Conservation (phyloP, 1,140 invertebrate genomes). For the Eurosta solidaginis region DNA sequence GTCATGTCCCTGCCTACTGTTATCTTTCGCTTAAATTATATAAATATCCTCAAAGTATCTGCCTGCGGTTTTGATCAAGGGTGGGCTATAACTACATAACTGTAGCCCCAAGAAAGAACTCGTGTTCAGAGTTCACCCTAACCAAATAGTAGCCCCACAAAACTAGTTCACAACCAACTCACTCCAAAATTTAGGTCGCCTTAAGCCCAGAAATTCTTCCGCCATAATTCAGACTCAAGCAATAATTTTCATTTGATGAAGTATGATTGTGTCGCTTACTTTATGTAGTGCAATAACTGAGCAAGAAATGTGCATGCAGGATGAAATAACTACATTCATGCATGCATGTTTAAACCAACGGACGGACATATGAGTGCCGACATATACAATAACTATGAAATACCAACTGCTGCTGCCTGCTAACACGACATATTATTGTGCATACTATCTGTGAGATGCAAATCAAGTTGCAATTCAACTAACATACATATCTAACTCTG, state of each 20-base stretch:
- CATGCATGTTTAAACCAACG: neutral
- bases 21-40: too few relatives aligned
- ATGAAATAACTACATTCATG: neutral
- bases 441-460: constrained; percentile 4
- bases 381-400: neutral
- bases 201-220: neutral
- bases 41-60: too few relatives aligned
- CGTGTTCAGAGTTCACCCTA: neutral
- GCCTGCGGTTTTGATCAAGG: too few relatives aligned
- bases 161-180: too few relatives aligned
- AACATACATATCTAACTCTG: neutral
- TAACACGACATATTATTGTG: neutral
- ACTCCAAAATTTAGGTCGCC: neutral
- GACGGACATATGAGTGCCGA: neutral
- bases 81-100: too few relatives aligned
- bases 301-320: neutral
- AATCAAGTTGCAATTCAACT: neutral
- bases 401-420: constrained; percentile 2
- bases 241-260: neutral
- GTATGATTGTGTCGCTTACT: neutral
- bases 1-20: too few relatives aligned
- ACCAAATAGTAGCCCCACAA: too few relatives aligned
- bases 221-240: neutral
- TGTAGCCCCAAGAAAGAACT: too few relatives aligned
- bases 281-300: neutral